Base-by-base conservation (phyloP, 2,888 invertebrate genomes). In the Cerceris rybyensis region DNA sequence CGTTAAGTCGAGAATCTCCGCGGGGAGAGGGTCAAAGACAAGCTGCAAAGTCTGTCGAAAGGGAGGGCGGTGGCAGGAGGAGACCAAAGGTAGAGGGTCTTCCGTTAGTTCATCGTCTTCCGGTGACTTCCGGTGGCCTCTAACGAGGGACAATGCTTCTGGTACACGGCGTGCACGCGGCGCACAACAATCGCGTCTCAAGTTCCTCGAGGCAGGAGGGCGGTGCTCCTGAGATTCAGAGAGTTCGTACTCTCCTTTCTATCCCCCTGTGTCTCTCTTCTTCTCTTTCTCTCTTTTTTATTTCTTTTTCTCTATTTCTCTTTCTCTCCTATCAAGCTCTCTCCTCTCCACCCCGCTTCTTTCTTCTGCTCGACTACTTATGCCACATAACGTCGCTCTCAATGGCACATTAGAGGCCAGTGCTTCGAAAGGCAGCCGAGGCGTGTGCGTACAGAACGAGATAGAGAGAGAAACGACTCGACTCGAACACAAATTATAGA, bases 81-180 rank as follows among this genome's bases (percentile, higher is more conserved):
- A 76, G 80, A 75, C 76, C 66, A 71, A 79, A 68, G 82, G 75
- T 73, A 86, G 79, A 78, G 87, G 88, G 87, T 91, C 91, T 91
- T 91, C 90, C 91, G 90, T 89, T 91, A 89, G 90, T 90, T 90
- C 87, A 90, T 92, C 91, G 92, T 91, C 92, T 92, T 92, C 92
- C 92, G 91, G 91, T 92, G 92, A 92, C 92, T 92, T 92, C 92
- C 92, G 92, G 92, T 92, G 89, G 87, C 85, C 88, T 86, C 86
- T 85, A 87, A 83, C 85, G 73, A 81, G 80, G 88, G 84, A 88
- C 88, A 89, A 89, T 90, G 86, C 86, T 75, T 72, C 69, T 81
- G 82, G 86, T 82, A 84, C 85, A 78, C 81, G 83, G 80, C 86
- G 89, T 87, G 88, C 91, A 91, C 90, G 90, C 90, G 90, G 91